Base-by-base conservation (phyloP, 2,888 invertebrate genomes). In the Chaetoderma sp. region DNA sequence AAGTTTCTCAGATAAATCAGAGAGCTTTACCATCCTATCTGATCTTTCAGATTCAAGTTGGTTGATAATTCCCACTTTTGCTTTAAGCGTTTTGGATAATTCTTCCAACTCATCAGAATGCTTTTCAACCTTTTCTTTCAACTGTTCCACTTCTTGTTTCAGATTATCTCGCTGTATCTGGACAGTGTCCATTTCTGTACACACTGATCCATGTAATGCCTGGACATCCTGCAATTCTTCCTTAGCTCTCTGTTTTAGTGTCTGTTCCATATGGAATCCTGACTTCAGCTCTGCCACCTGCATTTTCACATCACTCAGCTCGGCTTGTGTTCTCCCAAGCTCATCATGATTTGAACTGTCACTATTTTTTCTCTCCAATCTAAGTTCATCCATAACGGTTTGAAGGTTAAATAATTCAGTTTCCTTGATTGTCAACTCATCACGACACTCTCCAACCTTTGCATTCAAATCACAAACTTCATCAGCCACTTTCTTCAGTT, bases 241-340 rank as follows among this genome's bases (percentile, higher is more conserved):
- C 44, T 76, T 76, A 23, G 70, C 63, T 42, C 75, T 75, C 16
- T 73, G 65, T 44, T 72, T 70, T 1, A 75, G 55, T n/a, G 72
- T 70, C 60, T 75, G 70, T 32, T 74, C 68, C 61, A 71, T 74
- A 62, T 76, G 71, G 16, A 74, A 59, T 21, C 65, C 50, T 13
- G 74, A 76, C 50, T 74, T 73, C 39, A 76, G 63, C 49, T 76
- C 76, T 16, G 74, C 72, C 21, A 74, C 67, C 60, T 75, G 66
- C 25, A 72, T n/a, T n/a, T 67, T 60, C 8, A 72, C 67, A 18
- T 69, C 68, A 54, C 59, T 65, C 16, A 74, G 58, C 52, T 67
- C 63, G 18, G 23, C 33, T 54, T 60, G 16, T 58, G 58, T 32
- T 50, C 25, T 36, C 61, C 39, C 13, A 54, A 27, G 58, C 63